Evolutionary conservation across 23 tunicate genomes (phyloP).

Genomic region (Corella eumyota): DNA sequence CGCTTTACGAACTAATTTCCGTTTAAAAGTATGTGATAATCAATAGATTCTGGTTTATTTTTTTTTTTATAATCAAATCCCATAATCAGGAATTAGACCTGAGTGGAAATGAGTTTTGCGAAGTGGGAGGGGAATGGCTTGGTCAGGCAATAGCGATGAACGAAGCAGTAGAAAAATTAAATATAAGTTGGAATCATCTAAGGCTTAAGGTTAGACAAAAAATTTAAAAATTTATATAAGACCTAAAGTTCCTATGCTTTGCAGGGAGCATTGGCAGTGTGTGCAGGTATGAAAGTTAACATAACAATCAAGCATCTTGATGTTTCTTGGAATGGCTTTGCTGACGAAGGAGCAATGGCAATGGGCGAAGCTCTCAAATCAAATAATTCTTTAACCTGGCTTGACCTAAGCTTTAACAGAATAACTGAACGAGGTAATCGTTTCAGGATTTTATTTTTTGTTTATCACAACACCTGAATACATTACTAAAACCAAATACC

Average conservation of each 20-base stretch:
- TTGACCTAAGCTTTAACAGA: conserved; percentile 70
- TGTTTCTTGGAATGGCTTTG: conserved; percentile 71
- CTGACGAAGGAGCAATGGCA: conserved; percentile 77
- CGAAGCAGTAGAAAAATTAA: conserved; percentile 65
- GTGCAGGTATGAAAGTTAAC: conserved; percentile 72
- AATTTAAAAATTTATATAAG: not conserved
- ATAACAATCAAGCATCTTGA: conserved; percentile 61
- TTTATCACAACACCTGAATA: not conserved
- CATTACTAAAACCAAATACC: not conserved
- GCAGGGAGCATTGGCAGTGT: conserved; percentile 69
- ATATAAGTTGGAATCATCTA: conserved; percentile 83
- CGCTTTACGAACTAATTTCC: conserved; percentile 35
- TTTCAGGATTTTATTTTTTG: not conserved
- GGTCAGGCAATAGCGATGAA: conserved; percentile 77
- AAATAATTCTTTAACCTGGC: conserved; percentile 60
- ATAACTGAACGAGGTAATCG: conserved; percentile 49
- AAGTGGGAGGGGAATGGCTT: conserved; percentile 67
- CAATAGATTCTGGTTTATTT: not conserved
- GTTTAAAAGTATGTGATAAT: conserved; percentile 27
- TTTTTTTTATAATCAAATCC: not conserved
- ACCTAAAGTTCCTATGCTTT: not conserved
- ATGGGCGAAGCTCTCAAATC: conserved; percentile 68
- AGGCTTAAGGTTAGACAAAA: conserved; percentile 35
- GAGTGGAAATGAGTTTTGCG: conserved; percentile 65
- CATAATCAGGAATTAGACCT: conserved; percentile 33